A percentile compares a stretch with the other conserved stretches of the same genome.
Evolutionary conservation across 2,113 vertebrate species (phyloP).

Genomic region (Kryptolebias marmoratus): DNA sequence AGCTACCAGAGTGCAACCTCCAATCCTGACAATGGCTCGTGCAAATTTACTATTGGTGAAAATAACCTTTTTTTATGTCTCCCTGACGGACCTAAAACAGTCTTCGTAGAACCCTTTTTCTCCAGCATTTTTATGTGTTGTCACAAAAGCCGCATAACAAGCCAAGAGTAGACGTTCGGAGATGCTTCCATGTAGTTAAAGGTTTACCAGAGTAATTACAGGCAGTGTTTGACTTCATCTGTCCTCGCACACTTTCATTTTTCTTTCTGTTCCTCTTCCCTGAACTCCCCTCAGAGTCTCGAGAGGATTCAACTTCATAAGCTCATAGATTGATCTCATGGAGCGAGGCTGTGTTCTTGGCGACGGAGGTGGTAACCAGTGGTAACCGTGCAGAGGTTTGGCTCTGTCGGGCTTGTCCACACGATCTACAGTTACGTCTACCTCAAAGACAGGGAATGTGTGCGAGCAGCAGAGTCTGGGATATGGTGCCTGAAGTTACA

Average conservation of each 20-base stretch:
- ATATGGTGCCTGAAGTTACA: constrained; percentile 15
- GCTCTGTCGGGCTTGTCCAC: constrained; percentile 34
- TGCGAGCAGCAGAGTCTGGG: constrained; percentile 25
- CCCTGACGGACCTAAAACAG: not conserved
- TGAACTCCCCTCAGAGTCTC: constrained; percentile 19
- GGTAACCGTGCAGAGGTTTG: constrained; percentile 49
- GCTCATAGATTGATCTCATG: constrained; percentile 41
- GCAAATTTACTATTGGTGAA: not conserved
- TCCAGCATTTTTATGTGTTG: constrained; percentile 41
- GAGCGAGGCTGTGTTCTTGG: constrained; percentile 37
- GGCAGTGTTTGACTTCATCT: constrained; percentile 42
- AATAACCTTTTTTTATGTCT: constrained; percentile 6
- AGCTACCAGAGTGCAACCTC: constrained; percentile 12
- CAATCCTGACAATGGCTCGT: constrained; percentile 21
- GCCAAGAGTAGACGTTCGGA: constrained; percentile 42
- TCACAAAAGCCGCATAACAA: constrained; percentile 54
- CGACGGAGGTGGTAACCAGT: constrained; percentile 63
- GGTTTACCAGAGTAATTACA: constrained; percentile 62
- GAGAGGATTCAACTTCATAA: constrained; percentile 18
- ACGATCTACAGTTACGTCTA: constrained; percentile 53
- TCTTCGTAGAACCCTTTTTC: constrained; percentile 22
- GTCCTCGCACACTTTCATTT: constrained; percentile 3
- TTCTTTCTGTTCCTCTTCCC: constrained; percentile 20
- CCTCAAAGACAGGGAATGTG: constrained; percentile 45
- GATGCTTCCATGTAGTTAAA: constrained; percentile 64